These are phyloP conservation scores for Trachelus troglodyta DNA, from an alignment of 2,888 invertebrate species.

Conservation along the genomic window DNA sequence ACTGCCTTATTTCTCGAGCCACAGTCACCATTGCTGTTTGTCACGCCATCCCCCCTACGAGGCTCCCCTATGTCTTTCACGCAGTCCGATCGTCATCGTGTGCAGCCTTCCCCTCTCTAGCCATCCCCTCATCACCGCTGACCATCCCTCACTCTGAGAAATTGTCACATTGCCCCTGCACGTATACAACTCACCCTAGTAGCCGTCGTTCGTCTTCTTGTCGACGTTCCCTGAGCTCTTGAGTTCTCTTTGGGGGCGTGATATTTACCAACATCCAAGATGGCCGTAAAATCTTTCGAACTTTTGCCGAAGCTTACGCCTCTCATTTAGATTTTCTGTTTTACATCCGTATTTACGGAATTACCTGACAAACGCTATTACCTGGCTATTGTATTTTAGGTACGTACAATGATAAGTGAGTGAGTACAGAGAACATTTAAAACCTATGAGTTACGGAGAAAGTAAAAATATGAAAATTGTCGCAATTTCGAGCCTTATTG, in stretches of 20 bases:
- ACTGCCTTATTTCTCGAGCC: conserved; percentile 14
- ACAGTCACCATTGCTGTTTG: conserved; percentile 11
- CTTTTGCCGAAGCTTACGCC: conserved; percentile 46
- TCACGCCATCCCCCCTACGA: conserved; percentile 24
- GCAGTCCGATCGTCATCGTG: conserved; percentile 28
- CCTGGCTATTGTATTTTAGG: too few relatives aligned
- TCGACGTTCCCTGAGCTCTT: conserved; percentile 22
- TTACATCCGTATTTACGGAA: not conserved
- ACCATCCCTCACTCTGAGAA: not conserved
- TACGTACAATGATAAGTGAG: not conserved
- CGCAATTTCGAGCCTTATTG: too few relatives aligned
- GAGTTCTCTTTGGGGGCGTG: conserved; percentile 53
- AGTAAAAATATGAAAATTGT: not conserved
- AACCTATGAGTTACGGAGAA: not conserved
- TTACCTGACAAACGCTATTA: not conserved
- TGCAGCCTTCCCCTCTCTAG: conserved; percentile 9
- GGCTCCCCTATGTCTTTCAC: conserved; percentile 24
- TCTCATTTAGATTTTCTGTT: not conserved
- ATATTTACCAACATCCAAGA: conserved; percentile 67
- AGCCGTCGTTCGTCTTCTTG: conserved; percentile 2
- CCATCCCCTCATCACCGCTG: conserved; percentile 1
- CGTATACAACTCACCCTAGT: conserved; percentile 3
- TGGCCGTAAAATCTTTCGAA: conserved; percentile 63
- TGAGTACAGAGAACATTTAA: not conserved
- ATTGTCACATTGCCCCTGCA: not conserved